A percentile compares a stretch with the other conserved stretches of the same genome.
phyloP scores from a whole-genome alignment of 2,113 vertebrate species.

The Melanocharis versteri region DNA sequence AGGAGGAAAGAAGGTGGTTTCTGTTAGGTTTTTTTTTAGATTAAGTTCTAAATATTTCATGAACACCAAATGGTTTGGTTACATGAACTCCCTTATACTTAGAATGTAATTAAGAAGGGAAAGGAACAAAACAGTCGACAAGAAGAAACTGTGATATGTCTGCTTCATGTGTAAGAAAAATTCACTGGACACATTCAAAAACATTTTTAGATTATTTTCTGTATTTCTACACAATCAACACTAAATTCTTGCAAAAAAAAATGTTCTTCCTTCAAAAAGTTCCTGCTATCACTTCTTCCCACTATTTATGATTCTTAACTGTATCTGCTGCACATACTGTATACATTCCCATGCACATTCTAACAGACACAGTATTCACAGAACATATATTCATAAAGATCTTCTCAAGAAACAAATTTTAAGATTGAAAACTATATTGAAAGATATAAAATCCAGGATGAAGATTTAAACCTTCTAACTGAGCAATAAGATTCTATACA shows the following conservation, averaged over 20 bases:
- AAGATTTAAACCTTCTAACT: neutral
- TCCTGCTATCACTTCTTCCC: neutral
- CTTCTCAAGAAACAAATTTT: neutral
- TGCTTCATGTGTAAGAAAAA: neutral
- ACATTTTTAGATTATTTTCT: neutral
- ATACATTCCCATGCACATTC: neutral
- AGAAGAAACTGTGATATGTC: neutral
- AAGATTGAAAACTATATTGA: neutral
- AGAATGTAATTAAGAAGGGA: neutral
- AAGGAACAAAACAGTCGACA: neutral
- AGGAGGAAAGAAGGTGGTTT: neutral
- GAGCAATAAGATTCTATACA: neutral
- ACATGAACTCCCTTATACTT: neutral
- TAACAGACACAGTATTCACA: neutral
- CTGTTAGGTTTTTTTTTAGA: neutral
- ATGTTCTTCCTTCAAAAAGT: neutral
- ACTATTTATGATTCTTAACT: neutral
- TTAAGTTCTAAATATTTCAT: slow-evolving; percentile 29
- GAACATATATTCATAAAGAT: neutral
- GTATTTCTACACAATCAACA: neutral
- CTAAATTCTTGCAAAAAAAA: neutral
- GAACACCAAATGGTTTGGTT: neutral
- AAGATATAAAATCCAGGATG: neutral
- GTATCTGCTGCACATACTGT: neutral
- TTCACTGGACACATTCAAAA: neutral